A percentile compares a stretch with the other conserved stretches of the same genome.
Conservation (phyloP, 2,888 invertebrate genomes). For the Chymomyza fuscimana region DNA sequence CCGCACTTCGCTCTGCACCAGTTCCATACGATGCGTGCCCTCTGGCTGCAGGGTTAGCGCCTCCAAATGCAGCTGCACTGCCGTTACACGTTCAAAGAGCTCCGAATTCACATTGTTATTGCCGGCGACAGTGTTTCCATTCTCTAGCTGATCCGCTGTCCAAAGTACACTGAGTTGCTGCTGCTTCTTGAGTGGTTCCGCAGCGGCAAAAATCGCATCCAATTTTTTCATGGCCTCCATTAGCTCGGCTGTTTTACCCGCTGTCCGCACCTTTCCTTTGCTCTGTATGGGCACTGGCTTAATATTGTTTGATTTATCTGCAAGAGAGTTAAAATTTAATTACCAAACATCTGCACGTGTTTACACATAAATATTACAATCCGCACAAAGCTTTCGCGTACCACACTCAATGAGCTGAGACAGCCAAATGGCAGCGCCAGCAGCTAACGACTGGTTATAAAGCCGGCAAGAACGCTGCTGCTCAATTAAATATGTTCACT, state of each 20-base stretch:
- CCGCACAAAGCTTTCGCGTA: neutral
- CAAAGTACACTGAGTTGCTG: conserved; percentile 41
- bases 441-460: neutral
- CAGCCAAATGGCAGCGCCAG: neutral
- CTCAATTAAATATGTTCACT: neutral
- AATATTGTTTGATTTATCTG: conserved; percentile 43
- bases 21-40: conserved; percentile 74
- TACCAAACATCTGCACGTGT: conserved; percentile 15
- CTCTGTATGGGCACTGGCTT: neutral
- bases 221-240: conserved; percentile 77
- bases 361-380: neutral
- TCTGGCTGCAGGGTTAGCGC: conserved; percentile 74
- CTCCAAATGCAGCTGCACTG: conserved; percentile 72
- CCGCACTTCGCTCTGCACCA: conserved; percentile 71
- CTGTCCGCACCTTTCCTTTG: conserved; percentile 24
- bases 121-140: neutral
- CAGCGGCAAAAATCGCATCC: conserved; percentile 72
- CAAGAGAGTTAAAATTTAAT: conserved; percentile 16
- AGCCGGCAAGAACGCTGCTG: neutral
- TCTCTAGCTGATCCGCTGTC: conserved; percentile 32
- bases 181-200: conserved; percentile 54
- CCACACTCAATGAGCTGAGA: neutral
- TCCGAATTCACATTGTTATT: conserved; percentile 47
- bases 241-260: conserved; percentile 69
- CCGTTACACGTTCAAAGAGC: conserved; percentile 63